Base-by-base conservation (phyloP, 1,140 invertebrate genomes). In the Cydia amplana region DNA sequence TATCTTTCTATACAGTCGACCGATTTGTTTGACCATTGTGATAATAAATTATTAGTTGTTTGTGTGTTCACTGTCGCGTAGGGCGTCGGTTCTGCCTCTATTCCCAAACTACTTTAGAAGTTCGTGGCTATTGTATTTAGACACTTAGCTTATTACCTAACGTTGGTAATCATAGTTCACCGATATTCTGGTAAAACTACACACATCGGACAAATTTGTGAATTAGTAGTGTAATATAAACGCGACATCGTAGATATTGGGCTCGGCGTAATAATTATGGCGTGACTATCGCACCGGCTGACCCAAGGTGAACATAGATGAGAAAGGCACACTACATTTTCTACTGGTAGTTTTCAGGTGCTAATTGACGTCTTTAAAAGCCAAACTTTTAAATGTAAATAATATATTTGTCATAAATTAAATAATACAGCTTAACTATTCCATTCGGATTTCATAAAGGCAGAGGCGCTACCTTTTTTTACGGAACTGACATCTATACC, bases 231-330 rank as follows among this genome's bases (percentile, higher is more conserved):
- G 55, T 60, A 60, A 20, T 20, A 55, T 55, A 36, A 43, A 70
- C 2, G 65, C 64, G 28, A 25, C 64, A 70, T 18, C 43, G 25
- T 36, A 36, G 65, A 36, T 36, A 36, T 36, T 32, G 65, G 65
- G 16, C 36, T 12, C 16, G 65, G 28, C 25, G 60, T 32, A 18
- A 70, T 43, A n/a, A n/a, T n/a, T n/a, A n/a, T 70, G 32, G 32
- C 65, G 65, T 70, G 65, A 70, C 65, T 70, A 70, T 70, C 65
- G 32, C 6, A 23, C n/a, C 16, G n/a, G 32, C 65, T 43, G 65
- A 70, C 65, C 65, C 65, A 70, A 70, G 65, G 65, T 70, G 65
- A 70, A 70, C 65, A 40, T 16, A 0, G 65, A 18, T 70, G 65
- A 60, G 55, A 60, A 60, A 10, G 55, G 55, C n/a, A 23, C 55